A percentile compares a stretch with the other conserved stretches of the same genome.
phyloP scores from a whole-genome alignment of 2,113 vertebrate genomes.

The Zosterops japonicus region DNA sequence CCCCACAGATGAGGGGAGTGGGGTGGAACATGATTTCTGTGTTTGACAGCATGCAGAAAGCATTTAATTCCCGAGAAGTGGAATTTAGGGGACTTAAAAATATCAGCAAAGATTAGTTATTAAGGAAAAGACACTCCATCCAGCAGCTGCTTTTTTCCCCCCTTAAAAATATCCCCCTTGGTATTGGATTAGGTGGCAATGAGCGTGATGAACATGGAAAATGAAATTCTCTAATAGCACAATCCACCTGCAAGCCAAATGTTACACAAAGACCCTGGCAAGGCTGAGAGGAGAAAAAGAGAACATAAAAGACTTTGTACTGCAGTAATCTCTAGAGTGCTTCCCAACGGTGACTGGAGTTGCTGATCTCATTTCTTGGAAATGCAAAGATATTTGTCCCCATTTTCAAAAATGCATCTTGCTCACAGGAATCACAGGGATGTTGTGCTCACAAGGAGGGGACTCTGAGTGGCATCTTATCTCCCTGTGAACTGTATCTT shows the following conservation, averaged over 20 bases:
- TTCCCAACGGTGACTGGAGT: neutral
- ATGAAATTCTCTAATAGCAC: slow-evolving; percentile 41
- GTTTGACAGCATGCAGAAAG: neutral
- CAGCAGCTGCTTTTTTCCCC: neutral
- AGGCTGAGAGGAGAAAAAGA: neutral
- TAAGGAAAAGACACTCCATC: slow-evolving; percentile 1
- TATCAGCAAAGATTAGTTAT: slow-evolving; percentile 14
- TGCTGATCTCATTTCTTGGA: slow-evolving; percentile 17
- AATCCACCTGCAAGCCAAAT: slow-evolving; percentile 38
- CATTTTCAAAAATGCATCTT: neutral
- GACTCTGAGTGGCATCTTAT: neutral
- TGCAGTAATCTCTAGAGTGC: neutral
- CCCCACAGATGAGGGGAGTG: neutral
- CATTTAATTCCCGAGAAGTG: neutral
- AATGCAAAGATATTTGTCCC: neutral
- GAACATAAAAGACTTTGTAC: neutral
- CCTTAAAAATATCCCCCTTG: neutral
- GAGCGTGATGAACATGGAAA: slow-evolving; percentile 9
- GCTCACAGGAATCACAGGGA: neutral
- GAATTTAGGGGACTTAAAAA: slow-evolving; percentile 30
- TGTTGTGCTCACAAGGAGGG: neutral
- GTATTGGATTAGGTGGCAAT: neutral
- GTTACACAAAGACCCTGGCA: slow-evolving; percentile 41
- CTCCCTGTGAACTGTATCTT: neutral
- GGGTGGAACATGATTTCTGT: neutral